Evolutionary conservation across 1,140 invertebrate genomes (phyloP).

Genomic region (Sitobion miscanthi): DNA sequence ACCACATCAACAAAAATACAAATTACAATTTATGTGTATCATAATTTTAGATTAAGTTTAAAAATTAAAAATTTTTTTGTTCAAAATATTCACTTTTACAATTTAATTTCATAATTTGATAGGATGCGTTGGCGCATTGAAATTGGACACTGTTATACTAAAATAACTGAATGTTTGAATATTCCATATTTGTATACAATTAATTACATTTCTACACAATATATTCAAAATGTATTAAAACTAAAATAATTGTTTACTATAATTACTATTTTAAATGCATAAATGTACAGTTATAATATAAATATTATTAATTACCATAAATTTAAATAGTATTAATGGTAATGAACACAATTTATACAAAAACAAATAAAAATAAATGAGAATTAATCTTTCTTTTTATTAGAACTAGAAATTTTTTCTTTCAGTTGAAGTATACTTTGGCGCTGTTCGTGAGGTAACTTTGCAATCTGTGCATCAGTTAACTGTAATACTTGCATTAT

Average conservation of each 20-base stretch:
- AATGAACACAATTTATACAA: neutral
- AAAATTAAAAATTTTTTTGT: no score
- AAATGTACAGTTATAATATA: neutral
- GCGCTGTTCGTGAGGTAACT: slow-evolving; percentile 94
- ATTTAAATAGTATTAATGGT: neutral
- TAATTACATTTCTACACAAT: no score
- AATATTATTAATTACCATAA: neutral
- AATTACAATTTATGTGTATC: neutral
- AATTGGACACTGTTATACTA: neutral
- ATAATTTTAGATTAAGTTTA: no score
- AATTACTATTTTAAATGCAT: neutral
- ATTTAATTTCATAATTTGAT: no score
- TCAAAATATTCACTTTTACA: no score
- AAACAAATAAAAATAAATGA: neutral
- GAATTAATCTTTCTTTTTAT: neutral
- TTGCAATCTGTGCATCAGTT: slow-evolving; percentile 96
- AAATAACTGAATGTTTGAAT: neutral
- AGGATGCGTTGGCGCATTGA: no score
- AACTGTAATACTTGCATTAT: slow-evolving; percentile 99
- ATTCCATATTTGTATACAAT: no score
- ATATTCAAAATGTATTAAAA: neutral
- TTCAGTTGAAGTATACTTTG: slow-evolving; percentile 97
- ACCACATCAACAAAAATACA: neutral
- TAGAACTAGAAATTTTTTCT: slow-evolving; percentile 87
- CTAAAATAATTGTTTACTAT: neutral